These are phyloP conservation scores for Micromussa lordhowensis DNA, from an alignment of 92 coral and sea anemone species.

Conservation along the genomic window DNA sequence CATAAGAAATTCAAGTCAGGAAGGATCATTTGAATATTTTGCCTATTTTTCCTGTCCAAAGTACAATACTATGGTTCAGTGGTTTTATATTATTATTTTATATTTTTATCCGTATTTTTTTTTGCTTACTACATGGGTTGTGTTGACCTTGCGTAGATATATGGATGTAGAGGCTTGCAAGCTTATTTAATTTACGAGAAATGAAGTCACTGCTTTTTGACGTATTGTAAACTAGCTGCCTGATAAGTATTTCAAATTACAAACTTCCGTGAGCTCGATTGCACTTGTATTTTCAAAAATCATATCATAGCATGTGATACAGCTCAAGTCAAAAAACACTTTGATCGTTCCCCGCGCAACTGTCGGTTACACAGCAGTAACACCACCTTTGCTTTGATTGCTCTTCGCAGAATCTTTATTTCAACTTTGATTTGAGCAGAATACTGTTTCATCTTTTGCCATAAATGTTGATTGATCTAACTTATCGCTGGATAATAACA, in stretches of 20 bases:
- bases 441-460: not conserved
- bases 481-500: not conserved
- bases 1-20: constrained; percentile 29
- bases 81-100: too few relatives aligned
- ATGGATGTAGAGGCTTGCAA: not conserved
- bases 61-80: not conserved
- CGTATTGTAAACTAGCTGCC: not conserved
- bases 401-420: not conserved
- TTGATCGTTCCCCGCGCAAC: not conserved
- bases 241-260: constrained; percentile 14
- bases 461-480: constrained; percentile 2
- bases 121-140: not conserved
- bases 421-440: not conserved
- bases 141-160: not conserved
- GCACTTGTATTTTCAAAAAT: not conserved
- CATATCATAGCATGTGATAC: not conserved
- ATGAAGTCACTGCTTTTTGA: constrained; percentile 32
- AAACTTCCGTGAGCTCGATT: constrained; percentile 4
- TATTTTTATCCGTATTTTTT: not conserved
- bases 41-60: not conserved
- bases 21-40: constrained; percentile 11
- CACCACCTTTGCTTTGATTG: not conserved
- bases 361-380: not conserved
- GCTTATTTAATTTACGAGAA: not conserved
- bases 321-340: not conserved